phyloP scores from a whole-genome alignment of 2,797 vertebrate species.

The Myotis daubentonii region DNA sequence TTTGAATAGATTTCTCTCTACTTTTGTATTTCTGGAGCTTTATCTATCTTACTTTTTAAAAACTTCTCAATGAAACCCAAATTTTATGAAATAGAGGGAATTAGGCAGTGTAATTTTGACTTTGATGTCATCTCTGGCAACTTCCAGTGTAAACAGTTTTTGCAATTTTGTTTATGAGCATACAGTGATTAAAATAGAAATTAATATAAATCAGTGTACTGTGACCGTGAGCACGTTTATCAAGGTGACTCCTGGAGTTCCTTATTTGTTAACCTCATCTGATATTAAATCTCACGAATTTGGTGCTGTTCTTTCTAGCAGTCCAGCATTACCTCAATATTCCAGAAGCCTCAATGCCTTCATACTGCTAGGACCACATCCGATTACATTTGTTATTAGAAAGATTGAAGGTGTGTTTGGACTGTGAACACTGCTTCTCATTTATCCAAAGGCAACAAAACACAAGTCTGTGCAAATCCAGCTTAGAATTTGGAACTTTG shows the following conservation, averaged over 20 bases:
- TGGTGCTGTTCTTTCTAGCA: neutral
- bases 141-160: neutral
- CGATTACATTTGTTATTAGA: neutral
- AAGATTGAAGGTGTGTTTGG: neutral
- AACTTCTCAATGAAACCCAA: neutral
- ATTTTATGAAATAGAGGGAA: neutral
- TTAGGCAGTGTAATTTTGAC: slow-evolving; percentile 10
- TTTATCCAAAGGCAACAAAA: neutral
- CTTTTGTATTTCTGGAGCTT: neutral
- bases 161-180: neutral
- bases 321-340: neutral
- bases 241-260: neutral
- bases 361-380: neutral
- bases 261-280: slow-evolving; percentile 2
- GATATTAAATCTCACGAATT: slow-evolving; percentile 27
- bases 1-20: slow-evolving; percentile 25
- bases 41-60: neutral
- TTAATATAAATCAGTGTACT: neutral
- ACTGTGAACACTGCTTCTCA: neutral
- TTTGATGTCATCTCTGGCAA: slow-evolving; percentile 1
- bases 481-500: neutral
- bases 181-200: slow-evolving; percentile 29
- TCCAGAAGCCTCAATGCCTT: neutral
- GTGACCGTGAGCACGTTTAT: neutral
- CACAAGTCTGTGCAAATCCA: neutral